Evolutionary conservation across 2,113 vertebrate species (phyloP).

Genomic region (Ia io): DNA sequence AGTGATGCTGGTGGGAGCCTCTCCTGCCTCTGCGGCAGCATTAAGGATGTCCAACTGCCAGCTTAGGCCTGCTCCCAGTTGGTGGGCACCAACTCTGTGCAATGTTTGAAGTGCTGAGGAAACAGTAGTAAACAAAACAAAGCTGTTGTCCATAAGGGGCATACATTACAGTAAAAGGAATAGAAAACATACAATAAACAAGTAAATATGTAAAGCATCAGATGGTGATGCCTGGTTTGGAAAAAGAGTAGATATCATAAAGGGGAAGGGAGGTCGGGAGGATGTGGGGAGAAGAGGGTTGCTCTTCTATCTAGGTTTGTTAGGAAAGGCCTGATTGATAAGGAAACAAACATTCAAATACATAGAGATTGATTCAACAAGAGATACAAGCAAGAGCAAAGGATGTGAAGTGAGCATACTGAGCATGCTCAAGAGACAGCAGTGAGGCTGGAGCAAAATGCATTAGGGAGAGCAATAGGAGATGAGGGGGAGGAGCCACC

Average conservation of each 20-base stretch:
- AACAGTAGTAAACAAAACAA: background rate
- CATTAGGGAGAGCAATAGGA: background rate
- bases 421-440: background rate
- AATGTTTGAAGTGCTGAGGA: background rate
- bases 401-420: background rate
- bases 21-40: no score
- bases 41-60: no score
- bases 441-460: background rate
- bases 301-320: background rate
- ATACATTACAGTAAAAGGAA: background rate
- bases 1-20: no score
- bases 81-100: background rate
- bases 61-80: no score
- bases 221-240: background rate
- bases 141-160: background rate
- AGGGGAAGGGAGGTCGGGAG: background rate
- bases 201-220: rapidly evolving
- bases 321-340: background rate
- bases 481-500: background rate
- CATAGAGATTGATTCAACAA: background rate
- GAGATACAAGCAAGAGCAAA: background rate
- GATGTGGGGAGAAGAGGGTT: background rate
- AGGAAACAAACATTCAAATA: background rate
- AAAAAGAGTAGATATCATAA: background rate
- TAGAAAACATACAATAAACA: background rate